Percentiles rank a stretch among this genome's conserved stretches.
These are phyloP conservation scores for Cyprinodon variegatus DNA, from an alignment of 2,113 vertebrate genomes.

Conservation along the genomic window DNA sequence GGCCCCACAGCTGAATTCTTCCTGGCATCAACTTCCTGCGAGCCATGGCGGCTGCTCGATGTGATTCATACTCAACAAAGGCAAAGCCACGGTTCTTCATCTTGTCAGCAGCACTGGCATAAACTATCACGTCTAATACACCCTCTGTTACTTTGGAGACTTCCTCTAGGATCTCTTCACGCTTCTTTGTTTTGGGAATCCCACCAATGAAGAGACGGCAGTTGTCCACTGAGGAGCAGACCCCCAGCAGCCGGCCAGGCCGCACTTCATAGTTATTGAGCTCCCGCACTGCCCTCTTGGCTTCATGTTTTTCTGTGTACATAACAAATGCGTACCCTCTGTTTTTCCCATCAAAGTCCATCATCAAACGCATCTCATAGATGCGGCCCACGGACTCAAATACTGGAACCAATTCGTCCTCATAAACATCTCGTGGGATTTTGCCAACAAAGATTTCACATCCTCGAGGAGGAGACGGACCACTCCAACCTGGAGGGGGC, in stretches of 20 bases:
- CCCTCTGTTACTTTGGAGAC: conserved; percentile 98
- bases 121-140: conserved; percentile 96
- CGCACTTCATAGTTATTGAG: conserved; percentile 98
- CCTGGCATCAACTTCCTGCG: conserved; percentile 97
- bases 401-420: conserved; percentile 95
- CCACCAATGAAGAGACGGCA: conserved; percentile 98
- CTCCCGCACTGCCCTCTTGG: conserved; percentile 94
- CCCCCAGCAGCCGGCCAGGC: conserved; percentile 92
- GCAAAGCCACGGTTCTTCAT: conserved; percentile 99
- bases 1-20: conserved; percentile 97
- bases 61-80: conserved; percentile 98
- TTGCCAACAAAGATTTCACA: conserved; percentile 99
- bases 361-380: conserved; percentile 99
- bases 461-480: conserved; percentile 88
- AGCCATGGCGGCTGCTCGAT: conserved; percentile 96
- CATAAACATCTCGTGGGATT: conserved; percentile 96
- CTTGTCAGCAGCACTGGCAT: conserved; percentile 97
- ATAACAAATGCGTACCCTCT: conserved; percentile 96
- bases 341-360: conserved; percentile 99
- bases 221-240: conserved; percentile 98
- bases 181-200: conserved; percentile 98
- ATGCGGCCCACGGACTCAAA: conserved; percentile 93
- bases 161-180: conserved; percentile 99
- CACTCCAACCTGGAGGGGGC: conserved; percentile 93
- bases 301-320: conserved; percentile 95